These are phyloP conservation scores for Daboia siamensis DNA, from an alignment of 2,113 vertebrate genomes.

Conservation along the genomic window DNA sequence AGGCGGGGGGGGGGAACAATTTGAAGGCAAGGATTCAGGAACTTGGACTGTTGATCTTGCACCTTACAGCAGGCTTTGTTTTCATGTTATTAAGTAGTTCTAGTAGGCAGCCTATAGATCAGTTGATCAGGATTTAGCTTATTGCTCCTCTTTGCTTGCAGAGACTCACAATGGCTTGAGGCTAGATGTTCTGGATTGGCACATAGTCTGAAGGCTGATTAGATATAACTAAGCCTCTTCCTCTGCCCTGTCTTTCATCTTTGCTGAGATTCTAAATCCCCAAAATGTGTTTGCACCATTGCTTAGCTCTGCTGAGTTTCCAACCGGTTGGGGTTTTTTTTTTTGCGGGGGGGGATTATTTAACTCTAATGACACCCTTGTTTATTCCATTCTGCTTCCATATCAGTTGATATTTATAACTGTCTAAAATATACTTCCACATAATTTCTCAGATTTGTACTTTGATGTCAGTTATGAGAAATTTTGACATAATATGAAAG, in stretches of 20 bases:
- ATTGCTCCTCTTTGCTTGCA: neutral
- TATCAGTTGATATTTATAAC: neutral
- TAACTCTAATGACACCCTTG: neutral
- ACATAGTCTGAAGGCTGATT: neutral
- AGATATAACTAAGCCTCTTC: too few relatives aligned
- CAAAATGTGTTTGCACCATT: neutral
- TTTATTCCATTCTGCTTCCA: neutral
- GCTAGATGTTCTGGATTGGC: neutral
- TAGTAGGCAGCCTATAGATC: neutral
- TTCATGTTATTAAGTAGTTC: neutral
- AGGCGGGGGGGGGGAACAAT: neutral
- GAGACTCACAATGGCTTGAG: neutral
- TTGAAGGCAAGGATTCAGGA: neutral
- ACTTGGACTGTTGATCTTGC: neutral
- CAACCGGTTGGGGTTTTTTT: too few relatives aligned
- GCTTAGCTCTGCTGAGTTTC: neutral
- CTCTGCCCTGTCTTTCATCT: too few relatives aligned
- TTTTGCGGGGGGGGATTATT: neutral
- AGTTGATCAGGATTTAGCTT: neutral
- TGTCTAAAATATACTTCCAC: neutral
- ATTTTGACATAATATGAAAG: neutral
- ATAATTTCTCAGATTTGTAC: neutral
- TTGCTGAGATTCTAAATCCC: neutral
- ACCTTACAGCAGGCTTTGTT: neutral
- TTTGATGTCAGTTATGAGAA: neutral